phyloP scores from a whole-genome alignment of 64 coral and sea anemone genomes.

The Porites lutea region DNA sequence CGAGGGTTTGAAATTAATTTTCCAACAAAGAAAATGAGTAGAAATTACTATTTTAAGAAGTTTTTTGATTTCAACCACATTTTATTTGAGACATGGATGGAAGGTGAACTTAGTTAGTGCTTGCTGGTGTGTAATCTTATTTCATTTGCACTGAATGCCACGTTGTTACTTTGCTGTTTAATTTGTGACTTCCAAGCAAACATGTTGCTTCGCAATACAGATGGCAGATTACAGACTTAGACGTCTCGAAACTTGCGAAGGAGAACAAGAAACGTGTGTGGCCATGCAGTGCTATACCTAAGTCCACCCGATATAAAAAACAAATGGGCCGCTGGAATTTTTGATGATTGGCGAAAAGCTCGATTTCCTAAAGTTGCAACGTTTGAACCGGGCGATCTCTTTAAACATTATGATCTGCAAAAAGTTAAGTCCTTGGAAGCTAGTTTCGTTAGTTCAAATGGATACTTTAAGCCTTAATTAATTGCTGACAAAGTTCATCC shows the following conservation, averaged over 20 bases:
- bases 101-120: neutral
- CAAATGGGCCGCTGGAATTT: no score
- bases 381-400: no score
- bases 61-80: slow-evolving; percentile 1
- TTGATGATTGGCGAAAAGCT: no score
- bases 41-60: slow-evolving; percentile 15
- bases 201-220: no score
- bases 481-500: no score
- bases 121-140: neutral
- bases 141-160: slow-evolving; percentile 11
- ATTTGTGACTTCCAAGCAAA: neutral
- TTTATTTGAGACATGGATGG: neutral
- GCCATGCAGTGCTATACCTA: neutral
- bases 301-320: no score
- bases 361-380: no score
- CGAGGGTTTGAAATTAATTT: neutral
- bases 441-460: no score
- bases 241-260: neutral
- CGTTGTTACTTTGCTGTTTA: slow-evolving; percentile 1
- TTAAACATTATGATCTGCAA: no score
- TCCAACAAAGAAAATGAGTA: slow-evolving; percentile 15
- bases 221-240: neutral
- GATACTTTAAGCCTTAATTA: no score
- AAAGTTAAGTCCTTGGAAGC: no score
- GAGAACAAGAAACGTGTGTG: neutral